Evolutionary conservation across 2,797 vertebrate species (phyloP).

Genomic region (Rhinichthys osculus): DNA sequence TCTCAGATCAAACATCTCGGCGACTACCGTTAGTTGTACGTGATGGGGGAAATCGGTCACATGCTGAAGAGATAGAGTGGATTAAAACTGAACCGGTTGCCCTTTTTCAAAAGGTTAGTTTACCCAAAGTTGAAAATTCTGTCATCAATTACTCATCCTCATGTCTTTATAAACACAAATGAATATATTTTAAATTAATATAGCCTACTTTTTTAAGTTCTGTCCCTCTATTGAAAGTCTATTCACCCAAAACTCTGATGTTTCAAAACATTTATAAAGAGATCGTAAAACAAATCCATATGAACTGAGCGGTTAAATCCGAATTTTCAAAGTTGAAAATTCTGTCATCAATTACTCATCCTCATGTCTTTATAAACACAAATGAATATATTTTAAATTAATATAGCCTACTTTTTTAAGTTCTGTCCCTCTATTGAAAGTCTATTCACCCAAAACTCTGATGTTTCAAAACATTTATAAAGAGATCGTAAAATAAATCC

Average conservation of each 20-base stretch:
- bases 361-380: not conserved
- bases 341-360: not conserved
- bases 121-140: not conserved
- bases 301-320: not conserved
- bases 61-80: constrained; percentile 45
- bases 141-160: not conserved
- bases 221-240: not conserved
- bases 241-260: not conserved
- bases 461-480: not conserved
- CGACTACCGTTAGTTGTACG: constrained; percentile 64
- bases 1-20: constrained; percentile 66
- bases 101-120: constrained; percentile 4
- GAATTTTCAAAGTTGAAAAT: too few relatives aligned
- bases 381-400: not conserved
- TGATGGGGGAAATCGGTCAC: constrained; percentile 67
- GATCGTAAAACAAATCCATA: not conserved
- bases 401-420: not conserved
- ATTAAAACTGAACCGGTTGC: constrained; percentile 46
- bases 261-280: not conserved
- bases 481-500: not conserved
- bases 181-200: not conserved
- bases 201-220: not conserved
- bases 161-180: not conserved
- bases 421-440: not conserved
- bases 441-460: not conserved